Percentiles rank a stretch among this genome's conserved stretches.
phyloP scores from a whole-genome alignment of 1,140 invertebrate genomes.

The Micrasema longulum region DNA sequence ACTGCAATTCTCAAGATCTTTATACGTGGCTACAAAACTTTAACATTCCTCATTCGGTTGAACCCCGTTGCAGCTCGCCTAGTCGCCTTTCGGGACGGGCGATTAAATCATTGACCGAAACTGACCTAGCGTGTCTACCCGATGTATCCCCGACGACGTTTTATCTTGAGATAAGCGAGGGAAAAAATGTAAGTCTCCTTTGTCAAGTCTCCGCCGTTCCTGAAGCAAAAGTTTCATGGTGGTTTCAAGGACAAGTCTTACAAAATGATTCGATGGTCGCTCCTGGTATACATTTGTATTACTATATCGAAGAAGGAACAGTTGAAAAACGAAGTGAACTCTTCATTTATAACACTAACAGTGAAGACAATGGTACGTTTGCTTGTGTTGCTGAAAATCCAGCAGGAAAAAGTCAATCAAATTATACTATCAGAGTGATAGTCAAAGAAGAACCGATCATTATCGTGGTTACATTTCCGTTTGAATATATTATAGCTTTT shows the following conservation, averaged over 20 bases:
- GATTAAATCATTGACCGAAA: conserved; percentile 78
- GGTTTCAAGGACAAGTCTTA: conserved; percentile 85
- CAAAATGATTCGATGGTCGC: conserved; percentile 84
- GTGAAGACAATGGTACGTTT: conserved; percentile 90
- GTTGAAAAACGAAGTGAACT: conserved; percentile 82
- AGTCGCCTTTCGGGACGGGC: conserved; percentile 78
- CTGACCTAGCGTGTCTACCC: conserved; percentile 90
- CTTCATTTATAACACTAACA: conserved; percentile 87
- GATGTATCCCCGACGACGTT: conserved; percentile 81
- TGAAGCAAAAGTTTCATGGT: conserved; percentile 86
- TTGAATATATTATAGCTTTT: conserved; percentile 77
- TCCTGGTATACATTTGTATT: conserved; percentile 83
- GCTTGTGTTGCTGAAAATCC: conserved; percentile 92
- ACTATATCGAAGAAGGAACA: conserved; percentile 82
- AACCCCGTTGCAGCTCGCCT: conserved; percentile 78
- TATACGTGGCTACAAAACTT: conserved; percentile 87
- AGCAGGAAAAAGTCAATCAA: conserved; percentile 91
- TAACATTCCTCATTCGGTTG: conserved; percentile 83
- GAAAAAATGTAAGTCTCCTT: conserved; percentile 86
- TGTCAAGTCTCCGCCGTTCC: conserved; percentile 86
- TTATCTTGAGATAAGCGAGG: conserved; percentile 81
- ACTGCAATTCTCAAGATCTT: conserved; percentile 84
- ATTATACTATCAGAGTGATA: conserved; percentile 88
- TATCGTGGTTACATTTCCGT: conserved; percentile 73
- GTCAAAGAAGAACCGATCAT: conserved; percentile 83